A percentile compares a stretch with the other conserved stretches of the same genome.
Evolutionary conservation across 2,797 vertebrate genomes (phyloP).

Genomic region (Bradypodion pumilum): DNA sequence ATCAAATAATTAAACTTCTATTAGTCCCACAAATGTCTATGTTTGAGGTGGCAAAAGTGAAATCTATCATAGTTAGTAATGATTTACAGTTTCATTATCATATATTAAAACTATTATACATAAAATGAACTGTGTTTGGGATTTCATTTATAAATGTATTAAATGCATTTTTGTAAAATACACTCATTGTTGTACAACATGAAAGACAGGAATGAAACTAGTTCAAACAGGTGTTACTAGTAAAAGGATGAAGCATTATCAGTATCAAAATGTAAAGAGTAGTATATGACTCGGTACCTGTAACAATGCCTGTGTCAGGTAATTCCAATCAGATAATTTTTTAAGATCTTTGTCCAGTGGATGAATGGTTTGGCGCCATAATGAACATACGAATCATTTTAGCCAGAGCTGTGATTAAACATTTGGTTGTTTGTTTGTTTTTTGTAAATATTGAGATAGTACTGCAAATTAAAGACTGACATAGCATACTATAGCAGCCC

Average conservation of each 20-base stretch:
- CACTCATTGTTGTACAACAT: neutral
- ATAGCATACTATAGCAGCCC: neutral
- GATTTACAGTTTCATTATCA: neutral
- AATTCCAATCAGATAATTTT: no score
- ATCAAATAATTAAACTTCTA: neutral
- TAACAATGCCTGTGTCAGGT: no score
- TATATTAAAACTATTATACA: constrained; percentile 1
- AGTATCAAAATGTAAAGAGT: neutral
- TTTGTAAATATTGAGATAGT: neutral
- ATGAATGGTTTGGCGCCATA: neutral
- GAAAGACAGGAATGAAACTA: neutral
- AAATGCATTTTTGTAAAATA: neutral
- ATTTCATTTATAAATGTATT: neutral
- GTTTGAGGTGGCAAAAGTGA: neutral
- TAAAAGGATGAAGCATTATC: neutral
- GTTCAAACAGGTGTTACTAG: neutral
- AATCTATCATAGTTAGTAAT: neutral
- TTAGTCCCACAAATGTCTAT: neutral
- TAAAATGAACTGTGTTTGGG: neutral
- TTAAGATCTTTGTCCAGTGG: neutral
- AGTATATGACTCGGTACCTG: no score
- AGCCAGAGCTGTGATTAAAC: neutral
- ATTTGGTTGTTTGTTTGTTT: constrained; percentile 8
- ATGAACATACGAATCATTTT: neutral
- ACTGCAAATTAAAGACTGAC: neutral